Base-by-base conservation (phyloP, 2,797 vertebrate genomes). In the Bradypodion pumilum region DNA sequence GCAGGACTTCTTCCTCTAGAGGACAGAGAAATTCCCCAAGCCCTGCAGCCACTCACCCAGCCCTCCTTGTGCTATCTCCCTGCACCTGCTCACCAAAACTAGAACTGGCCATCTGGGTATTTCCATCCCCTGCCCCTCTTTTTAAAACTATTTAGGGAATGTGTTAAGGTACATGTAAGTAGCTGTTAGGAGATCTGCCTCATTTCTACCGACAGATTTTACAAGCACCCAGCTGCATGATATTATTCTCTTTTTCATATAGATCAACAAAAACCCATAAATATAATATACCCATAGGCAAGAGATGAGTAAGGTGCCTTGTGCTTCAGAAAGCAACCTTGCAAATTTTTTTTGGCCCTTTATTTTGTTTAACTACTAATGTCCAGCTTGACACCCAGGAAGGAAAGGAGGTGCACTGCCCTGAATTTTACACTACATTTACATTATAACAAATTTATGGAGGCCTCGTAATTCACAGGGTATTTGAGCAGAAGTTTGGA, bases 401-500 rank as follows among this genome's bases (percentile, higher is more conserved):
- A 56, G 69, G 68, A 42, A 77, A 1, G 46, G 42, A 87, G 91
- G 73, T 70, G 25, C 19, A 77, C 44, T 19, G 85, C 83, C 81
- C 85, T 94, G 85, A 87, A 86, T 91, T 90, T 87, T 86, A 82
- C 84, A 86, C 21, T 82, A 2, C 74, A 80, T 92, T 94, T 92
- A 86, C 92, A 85, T 91, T 87, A 77, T 72, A 85, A 81, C 87
- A 40, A 59, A 79, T 88, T 87, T 84, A 9, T 79, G 81, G 91
- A 91, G 84, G 85, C 86, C 29, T 35, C 49, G 0, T 89, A 90
- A 92, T 90, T 91, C 94, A 88, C 62, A 1, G 10, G 1, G 85
- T 85, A 16, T 85, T 90, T 92, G 90, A 91, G 7, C 86, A 91
- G 92, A 74, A 90, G 75, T 72, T 85, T 95, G 96, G 96, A 95